Evolutionary conservation across 2,113 vertebrate genomes (phyloP).

Genomic region (Ivindomyrus marchei): DNA sequence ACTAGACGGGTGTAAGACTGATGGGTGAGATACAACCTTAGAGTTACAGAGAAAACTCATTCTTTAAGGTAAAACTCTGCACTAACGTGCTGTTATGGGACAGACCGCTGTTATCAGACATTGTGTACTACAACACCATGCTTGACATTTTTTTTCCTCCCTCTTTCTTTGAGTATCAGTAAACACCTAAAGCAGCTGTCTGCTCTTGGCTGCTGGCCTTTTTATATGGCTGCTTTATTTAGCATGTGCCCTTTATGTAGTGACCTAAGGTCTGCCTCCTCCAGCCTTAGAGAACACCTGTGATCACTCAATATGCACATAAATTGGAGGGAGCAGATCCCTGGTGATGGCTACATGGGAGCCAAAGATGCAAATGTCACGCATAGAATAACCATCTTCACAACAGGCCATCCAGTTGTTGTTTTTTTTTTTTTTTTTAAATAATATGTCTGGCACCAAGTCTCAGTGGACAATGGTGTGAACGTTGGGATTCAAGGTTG

Average conservation of each 20-base stretch:
- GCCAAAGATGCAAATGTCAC: slow-evolving; percentile 61
- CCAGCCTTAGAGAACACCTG: slow-evolving; percentile 58
- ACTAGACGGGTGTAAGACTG: not conserved
- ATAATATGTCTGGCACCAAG: not conserved
- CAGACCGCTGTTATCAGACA: not conserved
- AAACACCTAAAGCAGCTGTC: slow-evolving; percentile 45
- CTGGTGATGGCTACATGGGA: slow-evolving; percentile 49
- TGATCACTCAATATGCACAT: slow-evolving; percentile 68
- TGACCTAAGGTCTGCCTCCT: slow-evolving; percentile 53
- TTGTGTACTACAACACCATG: not conserved
- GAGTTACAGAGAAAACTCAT: not conserved
- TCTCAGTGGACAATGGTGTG: slow-evolving; percentile 12
- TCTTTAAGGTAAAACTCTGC: not conserved
- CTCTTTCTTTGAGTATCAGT: slow-evolving; percentile 33
- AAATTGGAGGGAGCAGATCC: slow-evolving; percentile 55
- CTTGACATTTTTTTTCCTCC: not conserved
- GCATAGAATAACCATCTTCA: slow-evolving; percentile 17
- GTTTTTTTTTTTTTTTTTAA: not conserved
- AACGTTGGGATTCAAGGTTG: slow-evolving; percentile 47
- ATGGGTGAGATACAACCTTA: not conserved
- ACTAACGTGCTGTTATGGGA: not conserved
- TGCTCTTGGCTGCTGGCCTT: slow-evolving; percentile 29
- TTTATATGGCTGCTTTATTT: slow-evolving; percentile 51
- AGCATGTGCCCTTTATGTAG: slow-evolving; percentile 60
- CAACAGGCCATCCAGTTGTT: slow-evolving; percentile 40